Percentiles rank a stretch among this genome's conserved stretches.
Evolutionary conservation across 1,140 invertebrate species (phyloP).

Genomic region (Sycophila sp.): DNA sequence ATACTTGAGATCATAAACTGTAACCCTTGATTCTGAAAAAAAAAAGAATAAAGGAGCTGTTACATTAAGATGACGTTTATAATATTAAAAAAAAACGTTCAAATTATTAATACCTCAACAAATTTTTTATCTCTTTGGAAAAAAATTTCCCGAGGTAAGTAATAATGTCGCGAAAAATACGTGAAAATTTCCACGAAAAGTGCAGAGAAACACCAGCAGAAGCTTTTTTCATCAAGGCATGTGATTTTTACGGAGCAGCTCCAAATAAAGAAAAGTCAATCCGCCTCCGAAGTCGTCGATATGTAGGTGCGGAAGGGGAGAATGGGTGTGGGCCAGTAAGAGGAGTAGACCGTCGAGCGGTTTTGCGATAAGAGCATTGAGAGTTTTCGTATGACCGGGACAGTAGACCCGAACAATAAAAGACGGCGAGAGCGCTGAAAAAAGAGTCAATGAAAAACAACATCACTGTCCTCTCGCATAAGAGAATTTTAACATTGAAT

Average conservation of each 20-base stretch:
- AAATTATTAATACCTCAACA: background rate
- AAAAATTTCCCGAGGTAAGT: too few relatives aligned
- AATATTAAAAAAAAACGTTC: too few relatives aligned
- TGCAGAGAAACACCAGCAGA: too few relatives aligned
- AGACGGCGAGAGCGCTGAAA: background rate
- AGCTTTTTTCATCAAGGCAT: too few relatives aligned
- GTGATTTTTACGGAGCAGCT: constrained; percentile 1
- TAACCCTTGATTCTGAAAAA: background rate
- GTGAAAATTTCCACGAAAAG: too few relatives aligned
- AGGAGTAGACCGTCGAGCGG: constrained; percentile 10
- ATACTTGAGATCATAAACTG: too few relatives aligned
- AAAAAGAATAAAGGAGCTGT: too few relatives aligned
- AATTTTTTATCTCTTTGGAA: background rate
- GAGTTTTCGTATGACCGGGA: constrained; percentile 5
- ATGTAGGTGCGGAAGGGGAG: background rate
- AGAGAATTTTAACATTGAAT: background rate
- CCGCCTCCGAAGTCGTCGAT: background rate
- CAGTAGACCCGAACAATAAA: constrained; percentile 10
- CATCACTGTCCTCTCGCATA: background rate
- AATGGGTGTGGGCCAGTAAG: too few relatives aligned
- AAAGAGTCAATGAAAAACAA: constrained; percentile 6
- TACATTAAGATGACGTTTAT: too few relatives aligned
- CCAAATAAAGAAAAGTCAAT: constrained; percentile 14
- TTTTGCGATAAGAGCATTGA: constrained; percentile 1
- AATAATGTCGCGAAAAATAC: too few relatives aligned